phyloP scores from a whole-genome alignment of 2,797 vertebrate genomes.

The Tympanoctomys barrerae region DNA sequence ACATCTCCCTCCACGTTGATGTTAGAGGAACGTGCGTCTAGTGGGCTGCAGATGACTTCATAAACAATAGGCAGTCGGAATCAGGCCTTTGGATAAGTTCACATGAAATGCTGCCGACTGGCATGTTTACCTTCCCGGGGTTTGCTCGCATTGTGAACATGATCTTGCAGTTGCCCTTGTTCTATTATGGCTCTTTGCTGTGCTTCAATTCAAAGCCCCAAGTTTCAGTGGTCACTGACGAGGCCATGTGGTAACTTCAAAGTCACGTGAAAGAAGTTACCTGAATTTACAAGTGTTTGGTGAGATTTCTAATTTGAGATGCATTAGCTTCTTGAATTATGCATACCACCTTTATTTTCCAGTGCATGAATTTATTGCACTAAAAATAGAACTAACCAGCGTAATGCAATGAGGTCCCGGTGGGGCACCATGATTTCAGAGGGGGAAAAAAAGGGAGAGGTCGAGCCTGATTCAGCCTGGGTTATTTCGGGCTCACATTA shows the following conservation, averaged over 20 bases:
- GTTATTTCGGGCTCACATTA: conserved; percentile 8
- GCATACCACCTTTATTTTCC: conserved; percentile 42
- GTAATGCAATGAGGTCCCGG: background rate
- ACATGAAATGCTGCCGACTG: conserved; percentile 56
- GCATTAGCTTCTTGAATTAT: conserved; percentile 54
- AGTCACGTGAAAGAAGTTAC: conserved; percentile 47
- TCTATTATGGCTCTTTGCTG: background rate
- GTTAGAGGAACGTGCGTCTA: conserved; percentile 24
- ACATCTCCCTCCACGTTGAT: background rate
- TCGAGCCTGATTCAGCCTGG: background rate
- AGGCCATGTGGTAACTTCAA: conserved; percentile 26
- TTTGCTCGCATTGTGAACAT: background rate
- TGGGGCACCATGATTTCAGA: background rate
- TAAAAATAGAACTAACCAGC: conserved; percentile 68
- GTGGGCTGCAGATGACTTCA: conserved; percentile 42
- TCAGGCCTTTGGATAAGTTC: background rate
- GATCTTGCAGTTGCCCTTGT: background rate
- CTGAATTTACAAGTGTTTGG: conserved; percentile 40
- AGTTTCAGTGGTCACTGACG: background rate
- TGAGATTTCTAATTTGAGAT: conserved; percentile 53
- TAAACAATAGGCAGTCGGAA: background rate
- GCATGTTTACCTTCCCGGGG: conserved; percentile 13
- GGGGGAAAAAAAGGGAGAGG: background rate
- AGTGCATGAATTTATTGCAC: background rate
- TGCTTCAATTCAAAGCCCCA: conserved; percentile 24